A percentile compares a stretch with the other conserved stretches of the same genome.
These are phyloP conservation scores for Parazoanthus atlanticus DNA, from an alignment of 92 coral and sea anemone species.

Conservation along the genomic window DNA sequence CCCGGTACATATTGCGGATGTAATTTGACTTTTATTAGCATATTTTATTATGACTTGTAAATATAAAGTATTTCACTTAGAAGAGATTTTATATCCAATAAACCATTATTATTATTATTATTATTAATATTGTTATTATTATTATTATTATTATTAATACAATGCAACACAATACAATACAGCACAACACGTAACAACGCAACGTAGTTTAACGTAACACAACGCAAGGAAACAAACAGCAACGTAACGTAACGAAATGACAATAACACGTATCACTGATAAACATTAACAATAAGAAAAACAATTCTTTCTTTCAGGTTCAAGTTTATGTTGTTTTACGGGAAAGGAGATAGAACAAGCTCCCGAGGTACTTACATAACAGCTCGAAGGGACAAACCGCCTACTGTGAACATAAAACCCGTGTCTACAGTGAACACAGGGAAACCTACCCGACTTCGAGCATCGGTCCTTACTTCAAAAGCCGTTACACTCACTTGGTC, in stretches of 20 bases:
- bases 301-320: not conserved
- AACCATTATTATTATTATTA: too few relatives aligned
- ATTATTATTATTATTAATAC: too few relatives aligned
- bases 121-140: too few relatives aligned
- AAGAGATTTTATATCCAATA: too few relatives aligned
- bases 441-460: not conserved
- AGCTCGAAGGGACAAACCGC: constrained; percentile 1
- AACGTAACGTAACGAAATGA: not conserved
- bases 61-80: too few relatives aligned
- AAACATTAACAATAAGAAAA: not conserved
- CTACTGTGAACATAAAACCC: not conserved
- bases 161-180: not conserved
- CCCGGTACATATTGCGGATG: too few relatives aligned
- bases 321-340: constrained; percentile 2
- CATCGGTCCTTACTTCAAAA: not conserved
- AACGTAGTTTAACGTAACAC: not conserved
- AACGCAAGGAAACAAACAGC: not conserved
- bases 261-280: not conserved
- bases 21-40: too few relatives aligned
- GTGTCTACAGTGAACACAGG: not conserved
- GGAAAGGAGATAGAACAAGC: constrained; percentile 12
- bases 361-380: not conserved
- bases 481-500: constrained; percentile 28
- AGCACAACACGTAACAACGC: not conserved
- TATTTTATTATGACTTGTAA: too few relatives aligned